phyloP scores from a whole-genome alignment of 2,113 vertebrate genomes.

The Cnemophilus loriae region DNA sequence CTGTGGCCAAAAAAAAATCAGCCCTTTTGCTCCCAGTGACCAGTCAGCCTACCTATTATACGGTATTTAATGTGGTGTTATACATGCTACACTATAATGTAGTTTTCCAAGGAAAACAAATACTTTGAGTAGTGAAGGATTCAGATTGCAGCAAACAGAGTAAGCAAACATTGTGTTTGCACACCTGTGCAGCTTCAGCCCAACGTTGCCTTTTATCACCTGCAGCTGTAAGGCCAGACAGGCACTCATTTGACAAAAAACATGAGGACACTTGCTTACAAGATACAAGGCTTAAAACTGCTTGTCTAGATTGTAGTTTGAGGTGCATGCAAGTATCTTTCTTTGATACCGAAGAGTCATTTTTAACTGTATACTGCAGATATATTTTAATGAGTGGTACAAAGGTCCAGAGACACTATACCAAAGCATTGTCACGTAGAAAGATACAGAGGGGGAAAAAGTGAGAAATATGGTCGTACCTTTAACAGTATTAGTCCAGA shows the following conservation, averaged over 20 bases:
- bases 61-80: not conserved
- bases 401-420: not conserved
- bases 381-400: not conserved
- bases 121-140: not conserved
- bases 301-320: not conserved
- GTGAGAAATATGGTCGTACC: not conserved
- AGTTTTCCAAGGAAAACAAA: constrained; percentile 20
- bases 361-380: not conserved
- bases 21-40: not conserved
- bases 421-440: not conserved
- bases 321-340: not conserved
- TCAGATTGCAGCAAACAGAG: constrained; percentile 24
- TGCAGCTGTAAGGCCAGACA: not conserved
- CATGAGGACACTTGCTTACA: not conserved
- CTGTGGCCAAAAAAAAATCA: not conserved
- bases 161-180: not conserved
- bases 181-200: constrained; percentile 3
- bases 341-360: not conserved
- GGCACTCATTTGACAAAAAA: not conserved
- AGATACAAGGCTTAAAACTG: not conserved
- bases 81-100: not conserved
- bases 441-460: fast-evolving
- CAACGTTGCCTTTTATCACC: not conserved
- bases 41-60: not conserved
- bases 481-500: not conserved